These are phyloP conservation scores for Tupiocoris notatus DNA, from an alignment of 2,888 invertebrate genomes.

Conservation along the genomic window DNA sequence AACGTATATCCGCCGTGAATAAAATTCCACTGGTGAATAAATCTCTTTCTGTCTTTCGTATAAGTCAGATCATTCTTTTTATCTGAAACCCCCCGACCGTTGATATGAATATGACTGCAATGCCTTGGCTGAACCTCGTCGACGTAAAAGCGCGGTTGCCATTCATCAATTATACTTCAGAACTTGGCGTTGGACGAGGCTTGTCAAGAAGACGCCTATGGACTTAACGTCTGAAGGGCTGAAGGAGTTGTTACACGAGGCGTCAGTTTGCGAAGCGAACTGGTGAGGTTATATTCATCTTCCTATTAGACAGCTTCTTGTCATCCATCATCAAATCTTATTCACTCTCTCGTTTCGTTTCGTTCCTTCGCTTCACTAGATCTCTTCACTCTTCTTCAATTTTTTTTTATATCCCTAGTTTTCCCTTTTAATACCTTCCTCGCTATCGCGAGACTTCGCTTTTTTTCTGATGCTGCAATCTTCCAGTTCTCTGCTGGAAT, in stretches of 20 bases:
- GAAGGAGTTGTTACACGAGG: constrained; percentile 12
- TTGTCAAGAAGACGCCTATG: not conserved
- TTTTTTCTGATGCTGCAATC: too few relatives aligned
- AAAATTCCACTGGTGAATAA: not conserved
- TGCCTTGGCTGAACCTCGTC: not conserved
- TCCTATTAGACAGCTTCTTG: constrained; percentile 25
- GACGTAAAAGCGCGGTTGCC: not conserved
- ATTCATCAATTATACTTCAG: not conserved
- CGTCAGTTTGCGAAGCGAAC: constrained; percentile 3
- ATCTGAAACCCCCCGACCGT: not conserved
- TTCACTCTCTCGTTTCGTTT: not conserved
- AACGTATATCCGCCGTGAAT: too few relatives aligned
- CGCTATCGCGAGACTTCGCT: too few relatives aligned
- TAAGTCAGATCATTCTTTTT: not conserved
- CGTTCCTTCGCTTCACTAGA: not conserved
- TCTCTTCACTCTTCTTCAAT: not conserved
- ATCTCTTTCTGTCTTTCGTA: not conserved
- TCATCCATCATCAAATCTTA: constrained; percentile 35
- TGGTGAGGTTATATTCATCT: constrained; percentile 27
- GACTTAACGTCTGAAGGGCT: constrained; percentile 1
- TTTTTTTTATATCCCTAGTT: not conserved
- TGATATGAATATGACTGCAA: not conserved
- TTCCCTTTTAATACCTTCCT: not conserved
- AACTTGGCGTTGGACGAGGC: not conserved
- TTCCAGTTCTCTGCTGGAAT: too few relatives aligned